These are phyloP conservation scores for Hydrochoerus hydrochaeris DNA, from an alignment of 2,113 vertebrate genomes.

Conservation along the genomic window DNA sequence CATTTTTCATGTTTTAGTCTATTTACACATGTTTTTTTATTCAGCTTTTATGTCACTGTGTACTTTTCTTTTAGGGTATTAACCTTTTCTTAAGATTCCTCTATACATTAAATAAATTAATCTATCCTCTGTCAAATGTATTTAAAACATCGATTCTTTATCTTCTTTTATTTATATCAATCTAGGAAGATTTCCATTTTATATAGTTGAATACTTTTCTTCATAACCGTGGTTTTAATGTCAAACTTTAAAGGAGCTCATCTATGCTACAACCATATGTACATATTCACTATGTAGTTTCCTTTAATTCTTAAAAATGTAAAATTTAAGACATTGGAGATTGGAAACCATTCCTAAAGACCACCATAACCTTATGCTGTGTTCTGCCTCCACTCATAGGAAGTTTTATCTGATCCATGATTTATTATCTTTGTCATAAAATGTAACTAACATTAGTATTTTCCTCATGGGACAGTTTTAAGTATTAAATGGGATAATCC, in stretches of 20 bases:
- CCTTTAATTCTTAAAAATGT: background rate
- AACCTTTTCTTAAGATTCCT: background rate
- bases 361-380: background rate
- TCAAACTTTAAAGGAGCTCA: background rate
- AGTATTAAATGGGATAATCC: background rate
- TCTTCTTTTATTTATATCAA: background rate
- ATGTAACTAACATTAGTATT: background rate
- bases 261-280: background rate
- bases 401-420: background rate
- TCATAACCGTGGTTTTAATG: background rate
- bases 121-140: background rate
- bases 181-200: background rate
- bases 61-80: background rate
- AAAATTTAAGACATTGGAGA: background rate
- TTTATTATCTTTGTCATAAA: slow-evolving; percentile 40
- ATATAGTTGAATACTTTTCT: slow-evolving; percentile 4
- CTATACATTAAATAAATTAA: background rate
- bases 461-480: background rate
- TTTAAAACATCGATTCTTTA: slow-evolving; percentile 12
- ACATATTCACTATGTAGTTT: background rate
- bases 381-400: background rate
- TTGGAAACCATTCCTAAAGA: background rate
- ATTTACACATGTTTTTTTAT: background rate
- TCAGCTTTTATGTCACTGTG: background rate
- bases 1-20: background rate